Percentiles rank a stretch among this genome's conserved stretches.
Evolutionary conservation across 2,113 vertebrate species (phyloP).

Genomic region (Cheirogaleus medius): DNA sequence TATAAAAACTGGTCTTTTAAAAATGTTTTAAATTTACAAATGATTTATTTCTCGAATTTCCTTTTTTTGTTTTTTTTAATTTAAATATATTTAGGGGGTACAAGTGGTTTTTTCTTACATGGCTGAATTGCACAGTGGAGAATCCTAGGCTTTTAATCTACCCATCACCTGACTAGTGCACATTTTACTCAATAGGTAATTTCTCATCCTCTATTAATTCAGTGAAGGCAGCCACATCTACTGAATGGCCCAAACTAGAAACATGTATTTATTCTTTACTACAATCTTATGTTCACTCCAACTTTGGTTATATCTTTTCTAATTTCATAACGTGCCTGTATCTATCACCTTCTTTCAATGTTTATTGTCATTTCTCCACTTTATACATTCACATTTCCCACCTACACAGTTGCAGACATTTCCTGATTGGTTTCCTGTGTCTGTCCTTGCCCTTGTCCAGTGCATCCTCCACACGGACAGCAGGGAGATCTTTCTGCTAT

Average conservation of each 20-base stretch:
- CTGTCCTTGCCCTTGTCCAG: not conserved
- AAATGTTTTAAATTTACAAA: no score
- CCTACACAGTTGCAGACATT: not conserved
- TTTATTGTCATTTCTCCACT: not conserved
- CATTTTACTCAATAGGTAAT: no score
- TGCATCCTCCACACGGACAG: not conserved
- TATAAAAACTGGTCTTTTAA: not conserved
- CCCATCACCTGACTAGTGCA: no score
- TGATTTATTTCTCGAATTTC: no score
- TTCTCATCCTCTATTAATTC: not conserved
- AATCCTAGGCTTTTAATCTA: no score
- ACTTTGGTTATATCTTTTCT: not conserved
- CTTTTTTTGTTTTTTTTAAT: no score
- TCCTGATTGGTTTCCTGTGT: not conserved
- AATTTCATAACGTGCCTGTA: not conserved
- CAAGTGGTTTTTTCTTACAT: no score
- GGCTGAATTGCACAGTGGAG: no score
- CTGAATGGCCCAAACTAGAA: not conserved
- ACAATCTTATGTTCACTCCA: not conserved
- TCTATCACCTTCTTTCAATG: not conserved
- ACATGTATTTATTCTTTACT: not conserved
- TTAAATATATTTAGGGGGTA: no score
- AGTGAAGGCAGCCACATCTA: not conserved
- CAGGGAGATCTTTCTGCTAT: not conserved
- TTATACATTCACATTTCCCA: not conserved